These are phyloP conservation scores for Boloria euphrosyne DNA, from an alignment of 2,888 invertebrate genomes.

Conservation along the genomic window DNA sequence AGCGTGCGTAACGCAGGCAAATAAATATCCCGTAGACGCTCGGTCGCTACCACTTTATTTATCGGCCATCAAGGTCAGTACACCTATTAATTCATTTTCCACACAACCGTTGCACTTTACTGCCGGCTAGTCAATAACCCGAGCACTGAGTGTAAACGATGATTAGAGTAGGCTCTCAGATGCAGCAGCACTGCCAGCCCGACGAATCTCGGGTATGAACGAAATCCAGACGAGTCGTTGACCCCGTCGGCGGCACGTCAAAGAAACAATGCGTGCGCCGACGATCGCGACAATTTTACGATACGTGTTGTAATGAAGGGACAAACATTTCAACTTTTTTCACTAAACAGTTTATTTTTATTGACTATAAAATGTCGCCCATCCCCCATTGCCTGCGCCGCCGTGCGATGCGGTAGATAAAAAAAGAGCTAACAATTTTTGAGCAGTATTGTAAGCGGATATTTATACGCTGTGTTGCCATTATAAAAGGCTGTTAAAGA, in stretches of 20 bases:
- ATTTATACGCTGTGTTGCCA: constrained; percentile 21
- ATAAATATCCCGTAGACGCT: constrained; percentile 2
- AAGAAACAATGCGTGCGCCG: constrained; percentile 73
- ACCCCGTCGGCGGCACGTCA: constrained; percentile 74
- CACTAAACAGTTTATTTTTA: constrained; percentile 38
- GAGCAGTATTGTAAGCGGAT: constrained; percentile 17
- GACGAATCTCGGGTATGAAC: constrained; percentile 62
- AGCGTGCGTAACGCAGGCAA: not conserved
- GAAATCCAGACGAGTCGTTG: constrained; percentile 78
- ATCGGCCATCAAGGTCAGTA: constrained; percentile 39
- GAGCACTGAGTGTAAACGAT: constrained; percentile 17
- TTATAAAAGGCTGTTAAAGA: constrained; percentile 20
- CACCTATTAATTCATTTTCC: constrained; percentile 31
- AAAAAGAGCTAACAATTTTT: constrained; percentile 10
- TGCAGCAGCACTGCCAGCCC: constrained; percentile 33
- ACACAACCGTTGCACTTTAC: constrained; percentile 14
- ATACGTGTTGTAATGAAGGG: constrained; percentile 44
- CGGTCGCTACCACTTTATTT: constrained; percentile 28
- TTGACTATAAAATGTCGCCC: constrained; percentile 34
- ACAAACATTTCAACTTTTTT: constrained; percentile 37
- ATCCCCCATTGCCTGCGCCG: constrained; percentile 27
- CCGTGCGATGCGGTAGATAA: constrained; percentile 20
- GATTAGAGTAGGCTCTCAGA: constrained; percentile 27
- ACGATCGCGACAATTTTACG: constrained; percentile 45
- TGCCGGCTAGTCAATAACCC: constrained; percentile 6